Percentiles rank a stretch among this genome's conserved stretches.
Evolutionary conservation across 2,113 vertebrate genomes (phyloP).

Genomic region (Aramus guarauna): DNA sequence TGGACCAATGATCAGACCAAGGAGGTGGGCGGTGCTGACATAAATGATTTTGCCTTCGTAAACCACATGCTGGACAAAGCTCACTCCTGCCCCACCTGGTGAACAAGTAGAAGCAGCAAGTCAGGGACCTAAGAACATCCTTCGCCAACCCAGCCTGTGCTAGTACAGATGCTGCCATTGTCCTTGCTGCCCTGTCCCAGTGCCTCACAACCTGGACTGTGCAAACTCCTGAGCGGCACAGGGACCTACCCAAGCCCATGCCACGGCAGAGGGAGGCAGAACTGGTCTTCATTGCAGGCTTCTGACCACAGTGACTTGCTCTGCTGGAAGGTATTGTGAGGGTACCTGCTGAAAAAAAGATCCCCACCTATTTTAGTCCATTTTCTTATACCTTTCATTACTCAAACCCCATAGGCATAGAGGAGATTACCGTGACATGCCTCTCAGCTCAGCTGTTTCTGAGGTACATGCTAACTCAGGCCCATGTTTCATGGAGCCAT

Average conservation of each 20-base stretch:
- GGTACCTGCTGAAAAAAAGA: not conserved
- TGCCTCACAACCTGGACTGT: fast-evolving
- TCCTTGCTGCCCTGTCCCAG: fast-evolving
- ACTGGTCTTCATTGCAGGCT: not conserved
- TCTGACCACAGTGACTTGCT: not conserved
- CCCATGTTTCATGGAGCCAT: not conserved
- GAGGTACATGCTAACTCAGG: not conserved
- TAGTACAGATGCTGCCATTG: not conserved
- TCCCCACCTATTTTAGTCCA: not conserved
- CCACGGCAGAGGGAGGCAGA: not conserved
- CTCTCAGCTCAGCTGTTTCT: not conserved
- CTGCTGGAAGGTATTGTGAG: not conserved
- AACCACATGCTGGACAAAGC: not conserved
- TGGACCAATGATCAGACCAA: not conserved
- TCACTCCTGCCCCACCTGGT: not conserved
- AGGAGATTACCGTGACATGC: fast-evolving
- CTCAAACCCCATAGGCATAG: not conserved
- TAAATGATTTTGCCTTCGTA: not conserved
- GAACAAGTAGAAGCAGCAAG: not conserved
- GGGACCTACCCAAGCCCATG: fast-evolving
- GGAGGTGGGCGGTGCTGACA: not conserved
- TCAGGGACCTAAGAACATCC: not conserved
- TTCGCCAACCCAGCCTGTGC: not conserved
- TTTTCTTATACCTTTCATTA: not conserved
- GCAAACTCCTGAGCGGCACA: not conserved